phyloP scores from a whole-genome alignment of 1,140 invertebrate genomes.

The Epicauta chinensis region DNA sequence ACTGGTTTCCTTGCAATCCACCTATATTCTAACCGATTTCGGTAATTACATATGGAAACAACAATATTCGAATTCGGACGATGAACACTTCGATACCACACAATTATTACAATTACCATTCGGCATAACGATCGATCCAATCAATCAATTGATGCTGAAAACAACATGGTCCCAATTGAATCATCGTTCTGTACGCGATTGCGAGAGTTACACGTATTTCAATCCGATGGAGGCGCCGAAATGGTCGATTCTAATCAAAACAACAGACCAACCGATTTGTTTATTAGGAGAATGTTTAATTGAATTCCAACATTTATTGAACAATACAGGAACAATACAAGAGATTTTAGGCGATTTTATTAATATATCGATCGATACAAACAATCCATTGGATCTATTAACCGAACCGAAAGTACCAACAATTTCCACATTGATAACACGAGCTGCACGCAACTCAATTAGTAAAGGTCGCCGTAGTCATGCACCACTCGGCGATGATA shows the following conservation, averaged over 20 bases:
- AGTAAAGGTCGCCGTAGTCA: slow-evolving; percentile 47
- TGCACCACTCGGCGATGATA: slow-evolving; percentile 68
- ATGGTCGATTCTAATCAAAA: slow-evolving; percentile 63
- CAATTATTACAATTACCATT: slow-evolving; percentile 64
- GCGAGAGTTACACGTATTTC: slow-evolving; percentile 79
- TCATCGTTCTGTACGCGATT: slow-evolving; percentile 84
- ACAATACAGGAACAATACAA: slow-evolving; percentile 45
- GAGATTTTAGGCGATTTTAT: slow-evolving; percentile 53
- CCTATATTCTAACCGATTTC: slow-evolving; percentile 74
- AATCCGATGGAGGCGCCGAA: slow-evolving; percentile 77
- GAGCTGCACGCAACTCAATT: slow-evolving; percentile 41
- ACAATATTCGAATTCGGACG: slow-evolving; percentile 67
- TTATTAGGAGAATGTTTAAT: slow-evolving; percentile 54
- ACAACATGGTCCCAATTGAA: slow-evolving; percentile 83
- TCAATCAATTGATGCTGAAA: slow-evolving; percentile 69
- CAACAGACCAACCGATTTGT: slow-evolving; percentile 54
- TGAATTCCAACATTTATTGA: slow-evolving; percentile 50
- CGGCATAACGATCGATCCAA: slow-evolving; percentile 76
- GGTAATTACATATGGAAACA: slow-evolving; percentile 59
- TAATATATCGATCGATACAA: slow-evolving; percentile 23
- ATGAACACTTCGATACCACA: slow-evolving; percentile 48
- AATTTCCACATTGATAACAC: slow-evolving; percentile 47
- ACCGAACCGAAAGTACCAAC: slow-evolving; percentile 54
- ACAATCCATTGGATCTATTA: slow-evolving; percentile 47
- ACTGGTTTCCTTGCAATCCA: slow-evolving; percentile 71